Evolutionary conservation across 2,888 invertebrate genomes (phyloP), one percentile per base, ranked within the genome.

Genomic region (Nesidiocoris tenuis): DNA sequence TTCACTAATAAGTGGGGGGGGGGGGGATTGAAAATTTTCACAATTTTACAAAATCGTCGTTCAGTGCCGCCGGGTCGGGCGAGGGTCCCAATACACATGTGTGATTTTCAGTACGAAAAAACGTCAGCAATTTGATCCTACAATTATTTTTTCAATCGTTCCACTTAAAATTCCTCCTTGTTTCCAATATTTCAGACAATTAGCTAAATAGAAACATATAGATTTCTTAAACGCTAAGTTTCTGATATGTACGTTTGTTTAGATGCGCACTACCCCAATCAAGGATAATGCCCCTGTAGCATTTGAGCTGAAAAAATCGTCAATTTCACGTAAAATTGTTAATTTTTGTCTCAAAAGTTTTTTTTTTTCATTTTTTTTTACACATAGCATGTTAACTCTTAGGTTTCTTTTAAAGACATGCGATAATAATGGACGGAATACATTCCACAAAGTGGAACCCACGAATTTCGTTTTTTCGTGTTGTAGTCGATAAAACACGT

Each of bases 231-330:
- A 79, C 64, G 66, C 80, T 80, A 80, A 75, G 72, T 77, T 39
- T 39, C 78, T 80, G 80, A 80, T 80, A 80, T 80, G 80, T 80
- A 80, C 79, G 79, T 79, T 80, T 75, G 78, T 79, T 77, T 76
- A 79, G 78, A 79, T 78, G 79, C 76, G 76, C 78, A 78, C 77
- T 79, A 79, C 79, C 76, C 75, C 76, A 24, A 64, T 78, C 77
- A 65, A 74, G 76, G 77, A 75, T 74, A 77, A 79, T 77, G 79
- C 79, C 79, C 80, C 79, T 79, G 80, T 79, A 79, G 79, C 79
- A 78, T 78, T 80, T 80, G 80, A 80, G 79, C 80, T 79, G 79
- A 77, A 77, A 74, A 76, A 72, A 77, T 78, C 64, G 68, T 78
- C 17, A 61, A 76, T 79, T 77, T 77, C 65, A 74, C 39, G 61